Conservation (phyloP, 2,113 vertebrate genomes). For the Corvus cornix region DNA sequence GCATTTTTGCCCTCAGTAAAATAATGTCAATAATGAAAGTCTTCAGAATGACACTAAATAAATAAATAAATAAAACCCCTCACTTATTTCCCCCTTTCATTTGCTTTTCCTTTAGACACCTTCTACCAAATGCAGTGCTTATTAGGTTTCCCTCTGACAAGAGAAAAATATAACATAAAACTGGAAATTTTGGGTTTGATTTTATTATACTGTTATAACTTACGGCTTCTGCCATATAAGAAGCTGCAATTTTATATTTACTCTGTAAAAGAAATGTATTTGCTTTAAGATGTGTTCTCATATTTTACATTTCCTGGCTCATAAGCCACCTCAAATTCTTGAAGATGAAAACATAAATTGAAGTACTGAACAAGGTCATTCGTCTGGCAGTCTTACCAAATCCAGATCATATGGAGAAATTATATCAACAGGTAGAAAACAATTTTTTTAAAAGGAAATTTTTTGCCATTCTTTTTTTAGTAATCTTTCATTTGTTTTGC, state of each 20-base stretch:
- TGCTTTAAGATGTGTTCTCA: conserved; percentile 29
- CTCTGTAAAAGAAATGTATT: conserved; percentile 48
- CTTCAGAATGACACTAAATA: not conserved
- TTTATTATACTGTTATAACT: conserved; percentile 44
- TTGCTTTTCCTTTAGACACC: conserved; percentile 8
- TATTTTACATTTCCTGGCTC: conserved; percentile 55
- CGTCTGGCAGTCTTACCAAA: not conserved
- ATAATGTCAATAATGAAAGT: not conserved
- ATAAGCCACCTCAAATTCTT: conserved; percentile 30
- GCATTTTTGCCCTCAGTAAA: not conserved
- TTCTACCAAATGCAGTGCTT: conserved; percentile 2
- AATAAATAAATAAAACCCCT: not conserved
- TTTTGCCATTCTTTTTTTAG: not conserved
- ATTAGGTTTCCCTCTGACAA: conserved; percentile 41
- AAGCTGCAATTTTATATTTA: conserved; percentile 38
- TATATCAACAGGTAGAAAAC: not conserved
- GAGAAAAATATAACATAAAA: conserved; percentile 45
- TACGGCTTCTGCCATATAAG: conserved; percentile 14
- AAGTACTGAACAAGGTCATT: conserved; percentile 33
- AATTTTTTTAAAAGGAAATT: not conserved
- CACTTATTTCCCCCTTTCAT: not conserved
- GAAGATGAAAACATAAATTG: conserved; percentile 49
- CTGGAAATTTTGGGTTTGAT: conserved; percentile 35
- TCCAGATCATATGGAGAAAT: not conserved
- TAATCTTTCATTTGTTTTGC: not conserved